A percentile compares a stretch with the other conserved stretches of the same genome.
These are phyloP conservation scores for Chesias legatella DNA, from an alignment of 2,888 invertebrate species.

Conservation along the genomic window DNA sequence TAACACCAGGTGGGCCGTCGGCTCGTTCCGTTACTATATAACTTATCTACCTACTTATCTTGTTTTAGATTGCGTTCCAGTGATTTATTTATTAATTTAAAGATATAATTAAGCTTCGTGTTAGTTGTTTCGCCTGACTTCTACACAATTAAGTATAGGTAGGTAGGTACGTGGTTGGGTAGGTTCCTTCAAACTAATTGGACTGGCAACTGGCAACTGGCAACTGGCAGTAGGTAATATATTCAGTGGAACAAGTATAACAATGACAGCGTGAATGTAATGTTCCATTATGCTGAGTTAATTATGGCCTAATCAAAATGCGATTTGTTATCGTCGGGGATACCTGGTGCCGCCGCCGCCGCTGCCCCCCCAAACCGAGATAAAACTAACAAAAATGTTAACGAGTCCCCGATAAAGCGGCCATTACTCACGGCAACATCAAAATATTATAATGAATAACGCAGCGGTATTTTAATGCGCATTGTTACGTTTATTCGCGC, in stretches of 20 bases:
- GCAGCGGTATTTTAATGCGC: conserved; percentile 30
- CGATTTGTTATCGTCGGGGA: conserved; percentile 17
- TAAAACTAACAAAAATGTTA: conserved; percentile 43
- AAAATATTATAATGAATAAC: conserved; percentile 21
- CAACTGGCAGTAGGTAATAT: too few species aligned
- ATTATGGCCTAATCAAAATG: conserved; percentile 22
- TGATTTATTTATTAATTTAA: too few species aligned
- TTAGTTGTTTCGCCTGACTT: too few species aligned
- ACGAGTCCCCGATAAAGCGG: conserved; percentile 33
- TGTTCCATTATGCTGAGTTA: conserved; percentile 14
- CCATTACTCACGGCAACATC: conserved; percentile 31
- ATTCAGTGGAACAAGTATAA: conserved; percentile 18
- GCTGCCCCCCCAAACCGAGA: conserved; percentile 25
- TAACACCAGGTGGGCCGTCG: too few species aligned
- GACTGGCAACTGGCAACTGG: too few species aligned
- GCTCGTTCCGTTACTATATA: too few species aligned
- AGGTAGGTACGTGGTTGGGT: too few species aligned
- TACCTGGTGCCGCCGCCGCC: neutral
- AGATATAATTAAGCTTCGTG: too few species aligned
- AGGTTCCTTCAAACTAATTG: conserved; percentile 3
- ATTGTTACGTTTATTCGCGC: conserved; percentile 24
- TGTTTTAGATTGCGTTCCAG: too few species aligned
- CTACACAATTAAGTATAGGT: too few species aligned
- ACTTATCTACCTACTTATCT: too few species aligned
- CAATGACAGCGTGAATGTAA: conserved; percentile 15